A percentile compares a stretch with the other conserved stretches of the same genome.
phyloP scores from a whole-genome alignment of 2,113 vertebrate species.

The Gobiocypris rarus region DNA sequence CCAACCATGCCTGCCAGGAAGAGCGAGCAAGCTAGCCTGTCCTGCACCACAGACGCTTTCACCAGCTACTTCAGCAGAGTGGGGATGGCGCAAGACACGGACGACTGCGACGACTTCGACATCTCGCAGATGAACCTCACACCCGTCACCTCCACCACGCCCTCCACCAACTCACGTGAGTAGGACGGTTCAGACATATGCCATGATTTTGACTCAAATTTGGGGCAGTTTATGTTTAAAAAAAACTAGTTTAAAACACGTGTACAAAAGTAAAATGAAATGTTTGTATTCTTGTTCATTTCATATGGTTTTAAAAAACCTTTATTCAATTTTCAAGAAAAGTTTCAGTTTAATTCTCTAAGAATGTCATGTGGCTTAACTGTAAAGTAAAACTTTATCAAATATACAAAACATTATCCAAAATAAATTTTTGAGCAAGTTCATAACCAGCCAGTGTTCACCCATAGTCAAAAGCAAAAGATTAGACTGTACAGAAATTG shows the following conservation, averaged over 20 bases:
- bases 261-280: neutral
- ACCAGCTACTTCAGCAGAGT: slow-evolving; percentile 97
- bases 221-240: neutral
- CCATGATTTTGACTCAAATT: neutral
- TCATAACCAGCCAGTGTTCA: no score
- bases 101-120: slow-evolving; percentile 99
- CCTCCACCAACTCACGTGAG: slow-evolving; percentile 98
- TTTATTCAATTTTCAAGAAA: neutral
- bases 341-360: no score
- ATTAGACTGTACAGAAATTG: no score
- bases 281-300: neutral
- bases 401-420: no score
- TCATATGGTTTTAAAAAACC: neutral
- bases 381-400: no score
- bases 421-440: no score
- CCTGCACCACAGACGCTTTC: slow-evolving; percentile 96
- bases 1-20: slow-evolving; percentile 89
- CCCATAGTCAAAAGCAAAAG: no score
- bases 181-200: slow-evolving; percentile 42
- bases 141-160: slow-evolving; percentile 96
- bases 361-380: no score
- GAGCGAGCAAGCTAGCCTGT: slow-evolving; percentile 88
- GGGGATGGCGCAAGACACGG: slow-evolving; percentile 93
- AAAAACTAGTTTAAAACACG: no score
- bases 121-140: slow-evolving; percentile 99